Evolutionary conservation across 2,797 vertebrate species (phyloP).

Genomic region (Pseudomugil gertrudae): DNA sequence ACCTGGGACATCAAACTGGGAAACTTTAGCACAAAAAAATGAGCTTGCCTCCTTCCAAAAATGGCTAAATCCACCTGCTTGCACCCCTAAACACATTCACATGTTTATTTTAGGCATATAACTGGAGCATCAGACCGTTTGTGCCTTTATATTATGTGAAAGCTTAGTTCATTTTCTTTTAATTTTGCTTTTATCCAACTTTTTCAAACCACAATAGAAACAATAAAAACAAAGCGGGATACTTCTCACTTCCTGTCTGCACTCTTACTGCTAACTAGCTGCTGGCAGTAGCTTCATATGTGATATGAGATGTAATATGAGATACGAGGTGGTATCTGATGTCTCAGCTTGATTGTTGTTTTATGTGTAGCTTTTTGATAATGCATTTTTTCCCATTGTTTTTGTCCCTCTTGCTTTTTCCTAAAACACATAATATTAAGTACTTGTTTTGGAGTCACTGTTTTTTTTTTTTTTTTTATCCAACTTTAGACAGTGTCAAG

Average conservation of each 20-base stretch:
- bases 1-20: constrained; percentile 2
- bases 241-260: no score
- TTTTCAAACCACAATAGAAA: neutral
- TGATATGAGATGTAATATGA: no score
- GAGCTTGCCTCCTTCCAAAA: constrained; percentile 1
- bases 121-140: neutral
- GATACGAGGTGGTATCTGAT: neutral
- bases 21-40: neutral
- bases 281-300: constrained; percentile 6
- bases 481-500: neutral
- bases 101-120: neutral
- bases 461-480: neutral
- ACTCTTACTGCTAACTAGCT: neutral
- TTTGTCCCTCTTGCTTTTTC: constrained; percentile 2
- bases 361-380: neutral
- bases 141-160: neutral
- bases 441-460: neutral
- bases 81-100: no score
- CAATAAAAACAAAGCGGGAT: no score
- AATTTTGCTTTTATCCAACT: neutral
- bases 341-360: neutral
- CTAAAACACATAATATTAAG: neutral
- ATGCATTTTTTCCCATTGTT: neutral
- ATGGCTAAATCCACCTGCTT: neutral
- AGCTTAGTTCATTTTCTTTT: neutral